Conservation (phyloP, 2,797 vertebrate species). For the Kryptopterus vitreolus region DNA sequence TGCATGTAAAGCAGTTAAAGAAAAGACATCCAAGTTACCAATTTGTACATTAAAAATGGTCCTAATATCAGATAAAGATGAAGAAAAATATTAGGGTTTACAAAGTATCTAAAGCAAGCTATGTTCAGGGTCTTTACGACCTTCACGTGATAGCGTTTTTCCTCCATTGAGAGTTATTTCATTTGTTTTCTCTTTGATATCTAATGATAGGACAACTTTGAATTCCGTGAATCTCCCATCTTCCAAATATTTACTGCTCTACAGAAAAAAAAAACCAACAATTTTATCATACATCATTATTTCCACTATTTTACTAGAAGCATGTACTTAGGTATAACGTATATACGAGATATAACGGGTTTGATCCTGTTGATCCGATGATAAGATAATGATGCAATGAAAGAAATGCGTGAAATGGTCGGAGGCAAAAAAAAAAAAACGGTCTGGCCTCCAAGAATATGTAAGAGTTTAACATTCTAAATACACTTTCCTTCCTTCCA, state of each 20-base stretch:
- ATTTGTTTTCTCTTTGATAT: not conserved
- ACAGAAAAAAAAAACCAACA: not conserved
- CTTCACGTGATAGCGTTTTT: not conserved
- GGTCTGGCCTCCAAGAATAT: slow-evolving; percentile 65
- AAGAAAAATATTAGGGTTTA: not conserved
- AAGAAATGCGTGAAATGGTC: slow-evolving; percentile 73
- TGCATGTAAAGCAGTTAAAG: not conserved
- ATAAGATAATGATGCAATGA: slow-evolving; percentile 70
- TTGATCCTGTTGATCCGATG: slow-evolving; percentile 68
- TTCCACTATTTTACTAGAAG: slow-evolving; percentile 37
- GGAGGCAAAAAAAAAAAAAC: slow-evolving; percentile 75
- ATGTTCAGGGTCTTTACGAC: not conserved
- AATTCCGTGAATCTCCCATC: not conserved
- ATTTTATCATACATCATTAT: not conserved
- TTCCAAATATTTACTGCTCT: not conserved
- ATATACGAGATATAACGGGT: slow-evolving; percentile 56
- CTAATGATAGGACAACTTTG: not conserved
- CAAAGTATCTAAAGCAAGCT: not conserved
- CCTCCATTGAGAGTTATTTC: not conserved
- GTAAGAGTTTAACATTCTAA: slow-evolving; percentile 78
- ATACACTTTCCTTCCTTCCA: slow-evolving; percentile 72
- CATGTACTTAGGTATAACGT: slow-evolving; percentile 56
- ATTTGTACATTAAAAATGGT: not conserved
- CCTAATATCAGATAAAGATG: not conserved
- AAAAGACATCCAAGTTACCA: not conserved